Evolutionary conservation across 2,888 invertebrate genomes (phyloP).

Genomic region (Chromoteleia sp.): DNA sequence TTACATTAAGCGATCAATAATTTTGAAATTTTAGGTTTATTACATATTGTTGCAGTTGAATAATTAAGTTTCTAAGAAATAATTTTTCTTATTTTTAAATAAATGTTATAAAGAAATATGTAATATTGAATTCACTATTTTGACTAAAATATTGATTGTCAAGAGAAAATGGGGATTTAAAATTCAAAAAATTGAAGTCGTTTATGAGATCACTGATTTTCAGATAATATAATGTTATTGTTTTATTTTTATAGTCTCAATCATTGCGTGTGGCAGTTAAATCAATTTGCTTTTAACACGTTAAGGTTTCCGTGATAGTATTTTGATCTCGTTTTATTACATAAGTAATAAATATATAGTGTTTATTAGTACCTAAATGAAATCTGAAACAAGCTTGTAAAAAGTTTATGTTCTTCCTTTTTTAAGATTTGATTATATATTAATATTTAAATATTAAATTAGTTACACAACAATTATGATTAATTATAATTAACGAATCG

Average conservation of each 20-base stretch:
- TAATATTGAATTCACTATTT: too few relatives aligned
- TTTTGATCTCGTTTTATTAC: slow-evolving; percentile 39
- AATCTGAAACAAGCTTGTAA: slow-evolving; percentile 12
- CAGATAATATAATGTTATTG: slow-evolving; percentile 20
- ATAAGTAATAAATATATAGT: slow-evolving; percentile 39
- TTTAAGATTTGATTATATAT: neutral
- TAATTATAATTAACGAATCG: too few relatives aligned
- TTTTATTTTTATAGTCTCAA: slow-evolving; percentile 42
- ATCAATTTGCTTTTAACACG: slow-evolving; percentile 54
- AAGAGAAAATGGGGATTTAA: too few relatives aligned
- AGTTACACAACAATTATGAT: too few relatives aligned
- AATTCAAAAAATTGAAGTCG: neutral
- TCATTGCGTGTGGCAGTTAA: slow-evolving; percentile 43
- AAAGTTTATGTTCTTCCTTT: slow-evolving; percentile 20
- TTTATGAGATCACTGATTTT: neutral
- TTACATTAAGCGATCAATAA: too few relatives aligned
- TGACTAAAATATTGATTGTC: too few relatives aligned
- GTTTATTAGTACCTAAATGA: slow-evolving; percentile 30
- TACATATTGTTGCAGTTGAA: too few relatives aligned
- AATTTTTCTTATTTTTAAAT: too few relatives aligned
- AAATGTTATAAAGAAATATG: too few relatives aligned
- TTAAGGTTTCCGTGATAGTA: slow-evolving; percentile 40
- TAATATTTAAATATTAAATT: too few relatives aligned
- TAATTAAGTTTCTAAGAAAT: too few relatives aligned
- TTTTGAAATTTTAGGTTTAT: too few relatives aligned